These are phyloP conservation scores for Eurypyga helias DNA, from an alignment of 2,113 vertebrate genomes.

Conservation along the genomic window DNA sequence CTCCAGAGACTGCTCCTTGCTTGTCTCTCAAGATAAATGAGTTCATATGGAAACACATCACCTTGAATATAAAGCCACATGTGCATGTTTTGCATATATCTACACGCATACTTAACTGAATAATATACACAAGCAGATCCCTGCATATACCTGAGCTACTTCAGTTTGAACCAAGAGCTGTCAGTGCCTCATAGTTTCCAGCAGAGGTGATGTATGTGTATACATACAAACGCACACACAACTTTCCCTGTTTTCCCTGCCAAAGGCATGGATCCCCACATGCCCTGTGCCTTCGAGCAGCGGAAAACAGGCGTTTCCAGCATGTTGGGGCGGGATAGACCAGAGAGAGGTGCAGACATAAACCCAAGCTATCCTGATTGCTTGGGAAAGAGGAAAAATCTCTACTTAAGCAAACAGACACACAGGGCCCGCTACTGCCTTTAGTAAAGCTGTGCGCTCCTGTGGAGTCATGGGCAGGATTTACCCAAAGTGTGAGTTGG, in stretches of 20 bases:
- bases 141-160: neutral
- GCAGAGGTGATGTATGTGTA: neutral
- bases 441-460: neutral
- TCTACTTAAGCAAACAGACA: neutral
- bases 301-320: neutral
- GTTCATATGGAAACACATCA: neutral
- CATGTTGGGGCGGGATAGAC: neutral
- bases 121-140: neutral
- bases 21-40: neutral
- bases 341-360: neutral
- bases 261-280: neutral
- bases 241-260: neutral
- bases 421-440: neutral
- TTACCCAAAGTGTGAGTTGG: neutral
- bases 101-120: neutral
- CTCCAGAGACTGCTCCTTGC: neutral
- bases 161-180: neutral
- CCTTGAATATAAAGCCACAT: neutral
- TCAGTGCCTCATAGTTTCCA: neutral
- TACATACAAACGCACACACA: neutral
- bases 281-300: neutral
- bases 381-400: neutral
- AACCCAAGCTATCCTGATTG: neutral
- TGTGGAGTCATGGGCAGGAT: neutral
- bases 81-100: neutral